These are phyloP conservation scores for Parnassius apollo DNA, from an alignment of 2,888 invertebrate species.

Conservation along the genomic window DNA sequence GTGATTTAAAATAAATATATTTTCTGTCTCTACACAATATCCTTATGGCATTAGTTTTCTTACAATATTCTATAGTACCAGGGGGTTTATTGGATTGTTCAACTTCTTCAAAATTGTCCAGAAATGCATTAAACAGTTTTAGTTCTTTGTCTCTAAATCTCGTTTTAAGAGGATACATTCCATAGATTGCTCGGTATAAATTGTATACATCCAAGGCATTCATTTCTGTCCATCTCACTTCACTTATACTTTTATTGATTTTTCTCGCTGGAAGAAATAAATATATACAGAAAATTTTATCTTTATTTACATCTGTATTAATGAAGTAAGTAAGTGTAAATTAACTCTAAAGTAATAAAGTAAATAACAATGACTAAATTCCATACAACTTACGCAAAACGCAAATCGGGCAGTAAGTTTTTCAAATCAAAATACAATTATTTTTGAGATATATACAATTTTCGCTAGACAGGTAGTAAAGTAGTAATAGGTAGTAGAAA, in stretches of 20 bases:
- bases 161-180: constrained; percentile 83
- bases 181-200: constrained; percentile 85
- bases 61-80: constrained; percentile 84
- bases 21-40: constrained; percentile 84
- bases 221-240: constrained; percentile 85
- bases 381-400: no score
- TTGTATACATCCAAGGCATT: constrained; percentile 84
- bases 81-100: constrained; percentile 50
- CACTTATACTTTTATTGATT: constrained; percentile 81
- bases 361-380: no score
- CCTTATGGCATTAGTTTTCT: constrained; percentile 78
- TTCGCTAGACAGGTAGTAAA: no score
- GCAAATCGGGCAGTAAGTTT: no score
- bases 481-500: no score
- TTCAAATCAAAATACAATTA: no score
- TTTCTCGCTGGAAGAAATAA: constrained; percentile 85
- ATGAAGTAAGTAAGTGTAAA: background rate
- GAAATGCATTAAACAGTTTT: constrained; percentile 83
- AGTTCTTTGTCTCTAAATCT: constrained; percentile 81
- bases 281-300: no score
- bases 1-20: constrained; percentile 83
- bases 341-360: background rate
- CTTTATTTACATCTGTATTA: background rate
- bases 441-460: no score
- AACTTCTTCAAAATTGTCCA: constrained; percentile 42